Percentiles rank a stretch among this genome's conserved stretches.
phyloP scores from a whole-genome alignment of 2,797 vertebrate genomes.

The Falco columbarius region DNA sequence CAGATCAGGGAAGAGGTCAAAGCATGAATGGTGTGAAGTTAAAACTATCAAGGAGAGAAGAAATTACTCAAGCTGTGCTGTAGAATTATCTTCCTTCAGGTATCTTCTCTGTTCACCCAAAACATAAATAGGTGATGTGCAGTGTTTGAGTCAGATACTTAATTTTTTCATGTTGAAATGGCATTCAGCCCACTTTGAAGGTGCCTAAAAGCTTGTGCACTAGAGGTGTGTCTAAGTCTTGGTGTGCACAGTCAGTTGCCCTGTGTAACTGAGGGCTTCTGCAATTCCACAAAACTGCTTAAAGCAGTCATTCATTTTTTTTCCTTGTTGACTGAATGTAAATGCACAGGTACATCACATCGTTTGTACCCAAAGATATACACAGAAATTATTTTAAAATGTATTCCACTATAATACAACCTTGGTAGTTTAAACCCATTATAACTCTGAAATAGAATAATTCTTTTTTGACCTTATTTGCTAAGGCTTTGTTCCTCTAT shows the following conservation, averaged over 20 bases:
- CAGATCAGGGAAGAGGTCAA: neutral
- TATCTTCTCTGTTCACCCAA: neutral
- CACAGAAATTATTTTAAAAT: neutral
- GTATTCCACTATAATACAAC: neutral
- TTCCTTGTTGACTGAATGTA: neutral
- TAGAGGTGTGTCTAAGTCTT: neutral
- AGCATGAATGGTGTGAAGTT: neutral
- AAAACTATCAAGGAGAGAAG: neutral
- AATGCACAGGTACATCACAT: rapidly evolving
- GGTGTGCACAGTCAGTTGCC: rapidly evolving
- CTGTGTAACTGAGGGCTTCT: neutral
- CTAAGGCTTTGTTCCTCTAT: neutral
- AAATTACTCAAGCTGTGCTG: neutral
- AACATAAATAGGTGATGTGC: neutral
- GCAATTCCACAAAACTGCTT: neutral
- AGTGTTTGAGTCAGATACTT: neutral
- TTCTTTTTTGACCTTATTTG: neutral
- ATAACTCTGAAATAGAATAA: neutral
- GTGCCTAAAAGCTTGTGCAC: neutral
- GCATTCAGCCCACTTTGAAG: neutral
- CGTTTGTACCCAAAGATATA: neutral
- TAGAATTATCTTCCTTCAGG: neutral
- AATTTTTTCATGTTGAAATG: neutral
- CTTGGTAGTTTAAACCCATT: neutral
- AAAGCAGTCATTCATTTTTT: neutral